These are phyloP conservation scores for Prionchulus punctatus DNA, from an alignment of 2,888 invertebrate species.

Conservation along the genomic window DNA sequence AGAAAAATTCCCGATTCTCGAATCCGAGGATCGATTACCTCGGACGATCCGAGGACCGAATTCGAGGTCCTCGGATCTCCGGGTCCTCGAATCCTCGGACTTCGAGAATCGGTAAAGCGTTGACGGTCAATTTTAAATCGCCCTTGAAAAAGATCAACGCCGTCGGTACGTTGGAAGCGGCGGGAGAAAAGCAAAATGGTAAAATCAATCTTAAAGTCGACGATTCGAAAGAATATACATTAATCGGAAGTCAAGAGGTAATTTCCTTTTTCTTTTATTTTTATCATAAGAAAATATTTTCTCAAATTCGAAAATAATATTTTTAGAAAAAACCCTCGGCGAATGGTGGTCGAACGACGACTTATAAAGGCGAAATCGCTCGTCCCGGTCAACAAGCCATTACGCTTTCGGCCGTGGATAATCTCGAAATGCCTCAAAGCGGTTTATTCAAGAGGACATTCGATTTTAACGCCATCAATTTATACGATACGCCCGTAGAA, in stretches of 20 bases:
- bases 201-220: not conserved
- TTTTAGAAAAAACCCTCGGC: not conserved
- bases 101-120: not conserved
- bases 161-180: not conserved
- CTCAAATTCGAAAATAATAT: too few relatives aligned
- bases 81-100: too few relatives aligned
- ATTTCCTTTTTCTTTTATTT: too few relatives aligned
- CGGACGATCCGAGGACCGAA: too few relatives aligned
- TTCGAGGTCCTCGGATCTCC: too few relatives aligned
- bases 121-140: not conserved
- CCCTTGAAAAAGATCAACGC: not conserved
- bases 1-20: too few relatives aligned
- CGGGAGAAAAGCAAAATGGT: not conserved
- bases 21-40: too few relatives aligned
- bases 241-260: not conserved
- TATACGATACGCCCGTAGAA: conserved; percentile 6
- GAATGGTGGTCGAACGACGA: not conserved
- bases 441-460: not conserved
- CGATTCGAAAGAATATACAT: not conserved
- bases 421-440: not conserved
- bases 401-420: not conserved
- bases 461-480: conserved; percentile 3
- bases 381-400: not conserved
- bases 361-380: not conserved
- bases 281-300: too few relatives aligned